A percentile compares a stretch with the other conserved stretches of the same genome.
These are phyloP conservation scores for Semotilus atromaculatus DNA, from an alignment of 2,797 vertebrate species.

Conservation along the genomic window DNA sequence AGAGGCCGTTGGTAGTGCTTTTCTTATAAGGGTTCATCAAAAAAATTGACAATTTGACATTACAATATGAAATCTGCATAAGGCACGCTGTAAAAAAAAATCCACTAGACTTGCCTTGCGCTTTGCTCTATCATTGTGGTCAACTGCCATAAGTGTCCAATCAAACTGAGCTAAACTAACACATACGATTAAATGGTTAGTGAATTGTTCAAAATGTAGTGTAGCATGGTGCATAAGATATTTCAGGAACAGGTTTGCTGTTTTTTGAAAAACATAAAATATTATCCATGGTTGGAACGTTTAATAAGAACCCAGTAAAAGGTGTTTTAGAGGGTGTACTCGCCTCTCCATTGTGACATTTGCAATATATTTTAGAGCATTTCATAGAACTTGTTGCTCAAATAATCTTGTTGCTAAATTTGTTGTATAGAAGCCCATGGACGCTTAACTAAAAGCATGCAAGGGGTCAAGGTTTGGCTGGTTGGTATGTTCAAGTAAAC, in stretches of 20 bases:
- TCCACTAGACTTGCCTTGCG: slow-evolving; percentile 4
- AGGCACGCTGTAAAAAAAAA: slow-evolving; percentile 21
- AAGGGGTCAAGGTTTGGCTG: background rate
- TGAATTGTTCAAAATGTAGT: background rate
- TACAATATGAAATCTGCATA: slow-evolving; percentile 55
- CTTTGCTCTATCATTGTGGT: background rate
- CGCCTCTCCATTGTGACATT: background rate
- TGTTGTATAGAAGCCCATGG: background rate
- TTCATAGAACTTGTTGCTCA: background rate
- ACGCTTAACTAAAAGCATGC: background rate
- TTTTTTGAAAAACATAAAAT: background rate
- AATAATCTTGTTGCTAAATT: background rate
- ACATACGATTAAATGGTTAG: background rate
- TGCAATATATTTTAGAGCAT: background rate
- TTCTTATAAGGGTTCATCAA: slow-evolving; percentile 51
- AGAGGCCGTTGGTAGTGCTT: slow-evolving; percentile 71
- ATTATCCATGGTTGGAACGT: background rate
- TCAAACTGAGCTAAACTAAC: background rate
- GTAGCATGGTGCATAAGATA: background rate
- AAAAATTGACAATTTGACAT: slow-evolving; percentile 46
- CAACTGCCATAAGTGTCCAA: background rate
- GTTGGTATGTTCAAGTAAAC: background rate
- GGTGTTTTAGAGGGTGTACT: background rate
- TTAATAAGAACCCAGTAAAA: background rate
- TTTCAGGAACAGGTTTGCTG: background rate